Evolutionary conservation across 2,113 vertebrate species (phyloP).

Genomic region (Proteles cristata): DNA sequence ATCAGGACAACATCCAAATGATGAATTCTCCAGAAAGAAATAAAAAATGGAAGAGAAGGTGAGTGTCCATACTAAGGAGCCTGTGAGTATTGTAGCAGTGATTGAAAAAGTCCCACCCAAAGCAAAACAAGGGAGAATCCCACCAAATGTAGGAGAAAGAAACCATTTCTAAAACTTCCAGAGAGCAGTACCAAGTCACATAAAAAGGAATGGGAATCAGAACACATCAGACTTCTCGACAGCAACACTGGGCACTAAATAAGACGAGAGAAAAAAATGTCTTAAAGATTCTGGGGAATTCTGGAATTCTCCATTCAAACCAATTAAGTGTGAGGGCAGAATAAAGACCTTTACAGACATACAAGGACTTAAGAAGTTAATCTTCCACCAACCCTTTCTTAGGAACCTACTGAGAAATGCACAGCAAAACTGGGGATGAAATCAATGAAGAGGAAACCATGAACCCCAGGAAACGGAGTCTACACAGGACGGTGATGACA

Average conservation of each 20-base stretch:
- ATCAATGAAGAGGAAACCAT: neutral
- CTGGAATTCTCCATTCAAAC: neutral
- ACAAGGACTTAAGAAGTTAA: neutral
- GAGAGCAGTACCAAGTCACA: neutral
- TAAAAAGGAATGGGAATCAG: neutral
- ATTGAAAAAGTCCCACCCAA: neutral
- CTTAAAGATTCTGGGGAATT: neutral
- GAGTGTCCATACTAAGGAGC: neutral
- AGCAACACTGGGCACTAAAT: neutral
- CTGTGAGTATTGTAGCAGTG: rapidly evolving
- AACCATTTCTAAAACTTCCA: neutral
- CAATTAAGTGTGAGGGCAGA: neutral
- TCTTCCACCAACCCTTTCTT: neutral
- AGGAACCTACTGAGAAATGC: neutral
- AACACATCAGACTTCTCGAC: neutral
- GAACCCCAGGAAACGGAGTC: neutral
- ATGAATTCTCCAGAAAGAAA: neutral
- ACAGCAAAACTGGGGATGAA: neutral
- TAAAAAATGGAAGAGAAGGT: neutral
- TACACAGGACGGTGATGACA: neutral
- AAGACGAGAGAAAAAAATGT: neutral
- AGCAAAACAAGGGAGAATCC: neutral
- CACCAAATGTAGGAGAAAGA: neutral
- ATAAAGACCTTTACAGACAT: neutral
- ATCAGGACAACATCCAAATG: neutral